Evolutionary conservation across 2,113 vertebrate species (phyloP).

Genomic region (Melanerpes aurifrons): DNA sequence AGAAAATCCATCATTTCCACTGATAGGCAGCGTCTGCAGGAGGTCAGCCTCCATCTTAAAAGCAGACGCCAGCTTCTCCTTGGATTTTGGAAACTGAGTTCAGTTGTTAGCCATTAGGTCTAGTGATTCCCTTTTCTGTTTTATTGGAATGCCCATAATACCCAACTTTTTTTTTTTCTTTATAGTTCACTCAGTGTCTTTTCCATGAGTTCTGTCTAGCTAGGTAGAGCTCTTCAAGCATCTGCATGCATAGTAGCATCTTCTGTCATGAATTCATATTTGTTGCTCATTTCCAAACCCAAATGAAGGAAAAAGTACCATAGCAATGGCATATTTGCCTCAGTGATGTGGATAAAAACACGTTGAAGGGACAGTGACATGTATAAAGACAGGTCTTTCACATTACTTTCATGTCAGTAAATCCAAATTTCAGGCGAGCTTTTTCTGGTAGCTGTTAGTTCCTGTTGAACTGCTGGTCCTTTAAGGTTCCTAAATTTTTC

Average conservation of each 20-base stretch:
- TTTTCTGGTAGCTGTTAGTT: not conserved
- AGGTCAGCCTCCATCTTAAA: not conserved
- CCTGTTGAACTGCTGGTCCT: not conserved
- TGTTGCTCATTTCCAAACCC: not conserved
- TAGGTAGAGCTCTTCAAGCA: not conserved
- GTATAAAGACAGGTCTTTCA: not conserved
- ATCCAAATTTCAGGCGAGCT: not conserved
- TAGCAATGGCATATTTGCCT: not conserved
- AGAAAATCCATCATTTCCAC: not conserved
- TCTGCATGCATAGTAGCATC: not conserved
- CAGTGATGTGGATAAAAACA: not conserved
- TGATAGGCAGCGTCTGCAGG: not conserved
- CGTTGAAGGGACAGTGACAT: not conserved
- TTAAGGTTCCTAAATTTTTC: not conserved
- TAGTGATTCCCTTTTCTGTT: not conserved
- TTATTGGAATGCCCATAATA: not conserved
- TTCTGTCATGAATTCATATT: not conserved
- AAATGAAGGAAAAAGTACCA: not conserved
- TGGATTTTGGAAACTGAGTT: not conserved
- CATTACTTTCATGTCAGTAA: not conserved
- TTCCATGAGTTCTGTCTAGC: not conserved
- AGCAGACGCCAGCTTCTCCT: not conserved
- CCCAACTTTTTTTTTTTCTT: not conserved
- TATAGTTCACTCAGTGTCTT: not conserved
- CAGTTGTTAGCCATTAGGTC: not conserved